Conservation (phyloP, 2,888 invertebrate species). For the Pandemis corylana region DNA sequence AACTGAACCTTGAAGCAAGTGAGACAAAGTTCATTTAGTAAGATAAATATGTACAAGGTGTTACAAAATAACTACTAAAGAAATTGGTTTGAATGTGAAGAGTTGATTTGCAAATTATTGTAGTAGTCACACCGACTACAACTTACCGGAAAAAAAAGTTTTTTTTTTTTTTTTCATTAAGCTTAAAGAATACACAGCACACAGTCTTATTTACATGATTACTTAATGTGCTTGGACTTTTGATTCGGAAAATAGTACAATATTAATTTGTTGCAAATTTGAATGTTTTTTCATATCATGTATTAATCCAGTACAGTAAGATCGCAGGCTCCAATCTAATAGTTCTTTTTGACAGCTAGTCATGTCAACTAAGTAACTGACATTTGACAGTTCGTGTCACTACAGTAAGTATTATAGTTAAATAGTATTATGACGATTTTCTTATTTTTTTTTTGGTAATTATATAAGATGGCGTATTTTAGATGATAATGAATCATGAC, state of each 20-base stretch:
- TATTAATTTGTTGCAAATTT: neutral
- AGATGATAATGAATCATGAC: conserved; percentile 82
- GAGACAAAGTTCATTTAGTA: too few relatives aligned
- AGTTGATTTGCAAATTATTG: too few relatives aligned
- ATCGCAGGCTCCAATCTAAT: conserved; percentile 49
- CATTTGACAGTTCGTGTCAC: conserved; percentile 63
- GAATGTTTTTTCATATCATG: neutral
- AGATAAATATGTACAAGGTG: too few relatives aligned
- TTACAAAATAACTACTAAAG: too few relatives aligned
- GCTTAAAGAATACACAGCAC: too few relatives aligned
- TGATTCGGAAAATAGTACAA: neutral
- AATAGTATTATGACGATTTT: conserved; percentile 65
- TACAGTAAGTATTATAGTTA: conserved; percentile 73
- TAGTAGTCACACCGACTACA: too few relatives aligned
- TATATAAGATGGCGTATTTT: conserved; percentile 82
- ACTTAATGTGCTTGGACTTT: too few relatives aligned
- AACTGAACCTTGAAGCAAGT: too few relatives aligned
- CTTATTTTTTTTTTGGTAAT: conserved; percentile 60
- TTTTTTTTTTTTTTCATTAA: too few relatives aligned
- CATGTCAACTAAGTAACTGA: conserved; percentile 71
- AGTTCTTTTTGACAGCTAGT: conserved; percentile 76
- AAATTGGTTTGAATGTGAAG: too few relatives aligned
- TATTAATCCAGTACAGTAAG: conserved; percentile 32
- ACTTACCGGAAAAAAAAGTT: too few relatives aligned
- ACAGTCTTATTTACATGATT: too few relatives aligned